Percentiles rank a stretch among this genome's conserved stretches.
Evolutionary conservation across 2,888 invertebrate genomes (phyloP).

Genomic region (Rhamphomyia laevipes): DNA sequence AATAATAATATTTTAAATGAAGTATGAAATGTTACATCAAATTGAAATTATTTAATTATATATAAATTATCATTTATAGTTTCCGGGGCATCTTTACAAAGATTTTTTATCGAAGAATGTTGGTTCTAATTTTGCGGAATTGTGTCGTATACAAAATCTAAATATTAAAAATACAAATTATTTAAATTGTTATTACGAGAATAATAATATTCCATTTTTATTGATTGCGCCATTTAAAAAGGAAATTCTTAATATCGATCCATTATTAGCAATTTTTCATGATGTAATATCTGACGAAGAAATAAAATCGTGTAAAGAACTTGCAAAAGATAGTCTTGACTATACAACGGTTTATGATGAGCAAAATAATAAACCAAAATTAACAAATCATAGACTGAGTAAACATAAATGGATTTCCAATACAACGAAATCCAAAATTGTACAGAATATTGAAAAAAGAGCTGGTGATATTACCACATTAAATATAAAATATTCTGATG

Average conservation of each 20-base stretch:
- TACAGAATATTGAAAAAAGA: constrained; percentile 31
- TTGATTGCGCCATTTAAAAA: constrained; percentile 33
- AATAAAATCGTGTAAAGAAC: constrained; percentile 40
- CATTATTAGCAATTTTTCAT: constrained; percentile 44
- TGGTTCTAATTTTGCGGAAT: not conserved
- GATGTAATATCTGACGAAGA: constrained; percentile 44
- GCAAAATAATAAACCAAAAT: constrained; percentile 57
- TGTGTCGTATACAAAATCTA: not conserved
- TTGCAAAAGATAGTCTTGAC: constrained; percentile 32
- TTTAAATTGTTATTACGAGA: not conserved
- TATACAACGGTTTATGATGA: not conserved
- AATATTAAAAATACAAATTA: not conserved
- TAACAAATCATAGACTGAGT: constrained; percentile 46
- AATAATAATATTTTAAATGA: not conserved
- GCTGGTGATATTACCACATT: constrained; percentile 44
- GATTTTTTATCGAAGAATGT: not conserved
- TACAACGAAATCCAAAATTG: not conserved
- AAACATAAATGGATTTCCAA: constrained; percentile 51
- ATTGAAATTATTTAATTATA: too few relatives aligned
- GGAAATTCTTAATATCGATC: constrained; percentile 42
- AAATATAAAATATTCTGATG: constrained; percentile 46
- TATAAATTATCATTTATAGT: too few relatives aligned
- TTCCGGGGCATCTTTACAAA: not conserved
- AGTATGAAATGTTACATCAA: not conserved
- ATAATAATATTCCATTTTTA: not conserved